These are phyloP conservation scores for Panagrolaimus sp. DNA, from an alignment of 1,140 invertebrate species.

Conservation along the genomic window DNA sequence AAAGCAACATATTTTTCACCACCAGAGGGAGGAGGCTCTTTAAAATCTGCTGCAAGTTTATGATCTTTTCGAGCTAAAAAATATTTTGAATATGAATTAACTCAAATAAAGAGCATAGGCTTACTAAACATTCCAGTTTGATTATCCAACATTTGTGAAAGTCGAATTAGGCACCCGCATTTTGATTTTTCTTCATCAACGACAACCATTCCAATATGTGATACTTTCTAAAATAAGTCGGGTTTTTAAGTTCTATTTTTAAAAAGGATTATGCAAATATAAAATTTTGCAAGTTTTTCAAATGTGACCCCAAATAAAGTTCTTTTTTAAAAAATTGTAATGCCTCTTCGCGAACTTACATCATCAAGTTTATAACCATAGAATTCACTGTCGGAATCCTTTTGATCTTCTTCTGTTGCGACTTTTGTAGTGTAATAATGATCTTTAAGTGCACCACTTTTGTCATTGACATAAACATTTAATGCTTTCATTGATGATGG, in stretches of 20 bases:
- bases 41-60: not conserved
- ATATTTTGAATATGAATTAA: not conserved
- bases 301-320: too few relatives aligned
- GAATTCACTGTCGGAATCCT: not conserved
- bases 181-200: not conserved
- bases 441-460: not conserved
- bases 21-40: not conserved
- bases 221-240: too few relatives aligned
- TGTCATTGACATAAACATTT: constrained; percentile 1
- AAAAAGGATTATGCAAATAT: too few relatives aligned
- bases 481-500: not conserved
- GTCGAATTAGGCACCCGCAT: not conserved
- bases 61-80: constrained; percentile 5
- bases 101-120: not conserved
- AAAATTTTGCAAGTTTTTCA: too few relatives aligned
- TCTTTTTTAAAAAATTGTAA: too few relatives aligned
- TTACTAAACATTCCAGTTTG: not conserved
- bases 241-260: too few relatives aligned
- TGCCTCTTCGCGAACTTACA: not conserved
- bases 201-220: not conserved
- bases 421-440: not conserved
- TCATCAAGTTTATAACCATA: not conserved
- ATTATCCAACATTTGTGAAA: not conserved
- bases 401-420: not conserved
- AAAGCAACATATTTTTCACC: not conserved